Percentiles rank a stretch among this genome's conserved stretches.
phyloP scores from a whole-genome alignment of 2,888 invertebrate species.

The Stratiomys singularior region DNA sequence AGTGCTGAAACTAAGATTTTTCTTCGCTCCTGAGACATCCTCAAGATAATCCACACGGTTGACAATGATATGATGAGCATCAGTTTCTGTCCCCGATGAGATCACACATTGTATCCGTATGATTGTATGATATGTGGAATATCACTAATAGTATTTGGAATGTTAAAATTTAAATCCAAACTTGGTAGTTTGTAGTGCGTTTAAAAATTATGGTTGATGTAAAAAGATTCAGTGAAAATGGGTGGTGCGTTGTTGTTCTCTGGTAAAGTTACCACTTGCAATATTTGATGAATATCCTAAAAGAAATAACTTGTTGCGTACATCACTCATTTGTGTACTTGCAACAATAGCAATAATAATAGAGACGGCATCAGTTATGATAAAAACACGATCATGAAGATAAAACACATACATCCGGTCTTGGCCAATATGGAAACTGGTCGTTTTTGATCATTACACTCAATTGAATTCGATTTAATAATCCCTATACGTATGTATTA shows the following conservation, averaged over 20 bases:
- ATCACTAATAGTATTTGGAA: not conserved
- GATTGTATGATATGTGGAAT: not conserved
- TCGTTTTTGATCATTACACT: conserved; percentile 51
- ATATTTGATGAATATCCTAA: too few relatives aligned
- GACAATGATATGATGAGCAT: not conserved
- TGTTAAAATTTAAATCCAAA: conserved; percentile 8
- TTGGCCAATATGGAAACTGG: conserved; percentile 49
- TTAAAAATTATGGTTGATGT: too few relatives aligned
- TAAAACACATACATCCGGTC: conserved; percentile 53
- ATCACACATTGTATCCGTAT: conserved; percentile 29
- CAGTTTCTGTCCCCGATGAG: conserved; percentile 25
- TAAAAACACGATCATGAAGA: conserved; percentile 49
- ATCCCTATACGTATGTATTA: conserved; percentile 23
- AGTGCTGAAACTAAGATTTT: not conserved
- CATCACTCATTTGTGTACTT: not conserved
- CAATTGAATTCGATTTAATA: conserved; percentile 53
- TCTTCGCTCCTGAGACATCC: not conserved
- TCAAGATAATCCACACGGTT: not conserved
- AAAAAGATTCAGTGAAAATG: too few relatives aligned
- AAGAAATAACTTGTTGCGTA: too few relatives aligned
- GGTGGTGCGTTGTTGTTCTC: too few relatives aligned
- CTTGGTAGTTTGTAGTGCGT: not conserved
- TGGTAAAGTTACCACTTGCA: too few relatives aligned
- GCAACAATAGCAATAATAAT: not conserved
- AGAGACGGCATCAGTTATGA: conserved; percentile 45